Evolutionary conservation across 1,140 invertebrate species (phyloP), one percentile per base, ranked within the genome.

Genomic region (Procambarus clarkii): DNA sequence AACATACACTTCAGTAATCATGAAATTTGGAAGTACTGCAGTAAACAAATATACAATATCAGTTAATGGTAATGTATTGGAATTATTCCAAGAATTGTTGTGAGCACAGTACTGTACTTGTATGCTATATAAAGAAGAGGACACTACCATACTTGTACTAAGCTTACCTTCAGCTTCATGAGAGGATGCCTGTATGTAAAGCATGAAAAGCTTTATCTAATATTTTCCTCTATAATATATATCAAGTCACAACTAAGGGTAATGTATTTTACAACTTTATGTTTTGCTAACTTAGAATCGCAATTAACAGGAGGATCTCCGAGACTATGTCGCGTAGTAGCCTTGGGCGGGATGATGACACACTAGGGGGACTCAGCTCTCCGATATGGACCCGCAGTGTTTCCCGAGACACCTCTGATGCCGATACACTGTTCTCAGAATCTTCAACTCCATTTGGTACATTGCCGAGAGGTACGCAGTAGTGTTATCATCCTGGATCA

Each of bases 401-500:
- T 18, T 89, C 86, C 45, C 86, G 92, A 44, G 87, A 92, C 86
- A 85, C 92, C 82, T 92, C 92, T 18, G 92, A 92, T 81, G 87
- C 86, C 60, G 92, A 92, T 64, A 89, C 92, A 46, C 79, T 92
- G 24, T 90, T 89, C 83, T 92, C 92, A 7, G 92, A 92, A 58
- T 58, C 87, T 44, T 92, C 92, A 18, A 79, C 86, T n/a, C 86
- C 87, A 58, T 92, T 92, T 84, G 83, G 92, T 85, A 92, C 92
- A 54, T 77, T 92, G 78, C 92, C 92, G n/a, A 89, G 92, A 86
- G 92, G 92, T 92, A 92, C 81, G 84, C 34, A 91, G 58, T 91
- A 91, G 74, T 18, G 54, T 86, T 54, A 50, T 50, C 69, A 76
- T 76, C 46, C 84, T 77, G 69, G 69, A 34, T 74, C 24, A 34